Base-by-base conservation (phyloP, 2,888 invertebrate species). In the Cecidostiba fungosa region DNA sequence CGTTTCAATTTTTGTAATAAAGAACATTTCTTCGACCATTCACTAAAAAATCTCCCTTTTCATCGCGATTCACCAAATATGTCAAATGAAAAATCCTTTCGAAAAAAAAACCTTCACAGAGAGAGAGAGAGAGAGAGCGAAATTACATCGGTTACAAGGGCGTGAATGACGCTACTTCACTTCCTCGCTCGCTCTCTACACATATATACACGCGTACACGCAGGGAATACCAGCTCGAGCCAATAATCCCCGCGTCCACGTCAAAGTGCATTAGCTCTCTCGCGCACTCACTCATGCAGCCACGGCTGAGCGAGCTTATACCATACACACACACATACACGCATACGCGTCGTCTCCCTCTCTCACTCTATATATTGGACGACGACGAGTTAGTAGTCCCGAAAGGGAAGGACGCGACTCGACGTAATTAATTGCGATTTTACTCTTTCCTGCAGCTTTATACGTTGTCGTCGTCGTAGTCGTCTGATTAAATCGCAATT, bases 361-460 rank as follows among this genome's bases (percentile, higher is more conserved):
- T 19, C 36, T 36, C 72, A 12, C n/a, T 36, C 72, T 19, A 39
- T 72, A 39, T 72, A 72, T 72, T 72, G 43, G 39, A 72, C 72
- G 39, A 39, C 36, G 39, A 12, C 8, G 62, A 62, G 8, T 3
- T n/a, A 8, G n/a, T 19, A 59, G 23, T 23, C 19, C 54, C 19
- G 43, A 72, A 39, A 39, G 72, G 43, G 36, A 39, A 8, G 70
- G 70, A 14, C 16, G n/a, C 36, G 4, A 39, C 12, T 39, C 39
- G 88, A 90, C 90, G 91, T 91, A 92, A 92, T 92, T 92, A 92
- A 92, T 92, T 91, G 90, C 91, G 90, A 92, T 91, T 92, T 91
- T 90, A 90, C 91, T 91, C 91, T 90, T 92, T 92, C 89, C 90
- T 91, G 90, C 91, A 89, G 90, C 91, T 91, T 90, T 91, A 89